Conservation (phyloP, 2,113 vertebrate genomes). For the Arenaria interpres region DNA sequence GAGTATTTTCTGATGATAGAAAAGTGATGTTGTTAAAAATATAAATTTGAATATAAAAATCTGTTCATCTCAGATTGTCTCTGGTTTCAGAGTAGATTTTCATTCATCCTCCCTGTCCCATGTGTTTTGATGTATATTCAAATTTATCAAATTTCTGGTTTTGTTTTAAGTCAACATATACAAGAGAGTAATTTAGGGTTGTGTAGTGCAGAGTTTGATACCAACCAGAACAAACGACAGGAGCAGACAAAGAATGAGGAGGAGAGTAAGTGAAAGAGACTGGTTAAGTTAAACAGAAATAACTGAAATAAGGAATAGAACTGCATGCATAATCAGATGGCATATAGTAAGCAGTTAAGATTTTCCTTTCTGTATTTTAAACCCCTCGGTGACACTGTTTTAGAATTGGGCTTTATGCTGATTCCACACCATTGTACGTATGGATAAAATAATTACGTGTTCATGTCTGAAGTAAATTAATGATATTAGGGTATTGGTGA, state of each 20-base stretch:
- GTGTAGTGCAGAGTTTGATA: not conserved
- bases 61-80: not conserved
- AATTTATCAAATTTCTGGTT: not conserved
- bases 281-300: not conserved
- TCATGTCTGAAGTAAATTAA: not conserved
- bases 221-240: not conserved
- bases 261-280: not conserved
- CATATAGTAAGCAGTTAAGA: not conserved
- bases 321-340: not conserved
- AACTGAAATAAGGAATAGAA: not conserved
- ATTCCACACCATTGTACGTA: not conserved
- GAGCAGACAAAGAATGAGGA: not conserved
- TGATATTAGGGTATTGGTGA: not conserved
- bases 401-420: not conserved
- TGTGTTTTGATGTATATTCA: not conserved
- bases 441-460: not conserved
- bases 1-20: not conserved
- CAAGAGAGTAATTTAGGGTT: not conserved
- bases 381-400: not conserved
- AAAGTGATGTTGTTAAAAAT: not conserved
- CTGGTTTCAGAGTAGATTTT: not conserved
- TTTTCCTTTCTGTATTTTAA: not conserved
- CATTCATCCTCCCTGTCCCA: not conserved
- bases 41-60: not conserved
- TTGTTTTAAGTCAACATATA: not conserved